Evolutionary conservation across 64 coral and sea anemone species (phyloP).

Genomic region (Platygyra sinensis): DNA sequence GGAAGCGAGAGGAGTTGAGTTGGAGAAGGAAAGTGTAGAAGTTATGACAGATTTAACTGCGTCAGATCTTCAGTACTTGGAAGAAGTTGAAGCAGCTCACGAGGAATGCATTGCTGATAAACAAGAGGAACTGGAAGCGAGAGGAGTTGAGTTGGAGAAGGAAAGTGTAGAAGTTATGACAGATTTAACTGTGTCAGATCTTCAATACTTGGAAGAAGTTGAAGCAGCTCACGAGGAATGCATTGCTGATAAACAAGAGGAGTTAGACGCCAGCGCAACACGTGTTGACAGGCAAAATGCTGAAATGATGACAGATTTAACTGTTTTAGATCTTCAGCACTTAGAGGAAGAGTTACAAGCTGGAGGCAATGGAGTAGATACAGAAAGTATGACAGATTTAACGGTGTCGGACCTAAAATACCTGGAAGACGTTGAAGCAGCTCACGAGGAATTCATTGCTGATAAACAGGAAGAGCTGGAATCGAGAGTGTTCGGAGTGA

Average conservation of each 20-base stretch:
- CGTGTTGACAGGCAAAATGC: not conserved
- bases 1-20: not conserved
- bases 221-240: no score
- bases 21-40: not conserved
- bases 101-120: no score
- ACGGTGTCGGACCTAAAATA: constrained; percentile 14
- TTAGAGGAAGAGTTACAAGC: constrained; percentile 10
- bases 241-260: constrained; percentile 17
- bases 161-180: no score
- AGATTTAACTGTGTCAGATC: no score
- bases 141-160: no score
- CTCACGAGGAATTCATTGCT: no score
- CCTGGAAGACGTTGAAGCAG: not conserved
- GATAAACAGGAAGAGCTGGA: no score
- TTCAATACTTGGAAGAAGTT: no score
- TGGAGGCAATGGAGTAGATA: not conserved
- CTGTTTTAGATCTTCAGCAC: constrained; percentile 8
- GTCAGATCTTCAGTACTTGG: not conserved
- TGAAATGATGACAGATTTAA: constrained; percentile 45
- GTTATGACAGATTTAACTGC: constrained; percentile 12
- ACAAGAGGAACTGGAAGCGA: no score
- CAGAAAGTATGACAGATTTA: constrained; percentile 45
- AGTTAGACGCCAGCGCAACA: not conserved
- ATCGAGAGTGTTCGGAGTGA: no score
- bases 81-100: no score